A percentile compares a stretch with the other conserved stretches of the same genome.
phyloP scores from a whole-genome alignment of 2,888 invertebrate species.

The Bhutanitis thaidina region DNA sequence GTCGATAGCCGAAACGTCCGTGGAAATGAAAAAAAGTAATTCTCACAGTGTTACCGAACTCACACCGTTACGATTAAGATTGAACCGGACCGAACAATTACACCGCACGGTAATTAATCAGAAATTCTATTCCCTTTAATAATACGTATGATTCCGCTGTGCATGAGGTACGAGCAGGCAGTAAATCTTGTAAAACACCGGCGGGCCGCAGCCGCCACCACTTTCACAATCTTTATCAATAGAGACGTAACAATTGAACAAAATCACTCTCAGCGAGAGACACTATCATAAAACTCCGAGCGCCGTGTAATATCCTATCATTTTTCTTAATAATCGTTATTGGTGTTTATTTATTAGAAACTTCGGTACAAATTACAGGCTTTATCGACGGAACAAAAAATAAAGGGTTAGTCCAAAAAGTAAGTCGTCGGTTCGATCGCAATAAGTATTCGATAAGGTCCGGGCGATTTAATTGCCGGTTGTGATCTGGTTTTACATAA shows the following conservation, averaged over 20 bases:
- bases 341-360: conserved; percentile 79
- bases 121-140: conserved; percentile 61
- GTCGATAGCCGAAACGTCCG: conserved; percentile 42
- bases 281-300: conserved; percentile 62
- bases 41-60: conserved; percentile 56
- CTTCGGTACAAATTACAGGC: conserved; percentile 75
- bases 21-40: conserved; percentile 59
- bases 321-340: conserved; percentile 79
- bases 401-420: conserved; percentile 78
- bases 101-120: conserved; percentile 68
- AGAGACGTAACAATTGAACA: conserved; percentile 72
- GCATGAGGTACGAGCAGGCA: conserved; percentile 51
- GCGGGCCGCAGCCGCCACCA: conserved; percentile 57
- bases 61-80: conserved; percentile 52
- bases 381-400: conserved; percentile 73
- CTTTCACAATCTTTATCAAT: conserved; percentile 74
- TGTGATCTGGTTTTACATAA: conserved; percentile 79
- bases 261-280: conserved; percentile 57
- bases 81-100: conserved; percentile 65
- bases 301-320: conserved; percentile 74
- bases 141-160: conserved; percentile 71
- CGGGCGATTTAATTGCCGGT: conserved; percentile 78
- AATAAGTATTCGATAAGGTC: conserved; percentile 79
- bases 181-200: conserved; percentile 63
- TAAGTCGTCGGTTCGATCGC: conserved; percentile 76